Conservation (phyloP, 2,797 vertebrate genomes). For the Margarornis squamiger region DNA sequence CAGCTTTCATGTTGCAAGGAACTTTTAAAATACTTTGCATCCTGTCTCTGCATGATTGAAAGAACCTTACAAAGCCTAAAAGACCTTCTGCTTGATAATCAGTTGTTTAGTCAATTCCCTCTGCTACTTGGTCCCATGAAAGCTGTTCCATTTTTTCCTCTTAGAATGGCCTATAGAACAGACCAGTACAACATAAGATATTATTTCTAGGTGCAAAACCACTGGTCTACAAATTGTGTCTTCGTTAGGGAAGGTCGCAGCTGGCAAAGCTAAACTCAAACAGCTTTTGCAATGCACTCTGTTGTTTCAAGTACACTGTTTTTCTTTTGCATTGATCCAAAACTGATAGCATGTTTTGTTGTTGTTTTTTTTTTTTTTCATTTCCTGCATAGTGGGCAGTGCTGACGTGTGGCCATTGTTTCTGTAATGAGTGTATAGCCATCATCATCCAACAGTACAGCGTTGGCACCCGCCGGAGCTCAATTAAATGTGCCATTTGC, state of each 20-base stretch:
- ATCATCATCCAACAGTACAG: slow-evolving; percentile 99
- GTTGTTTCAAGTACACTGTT: not conserved
- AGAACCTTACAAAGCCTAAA: not conserved
- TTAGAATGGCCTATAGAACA: not conserved
- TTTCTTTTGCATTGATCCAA: not conserved
- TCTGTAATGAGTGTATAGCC: slow-evolving; percentile 94
- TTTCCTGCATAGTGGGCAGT: slow-evolving; percentile 89
- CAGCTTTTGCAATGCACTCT: not conserved
- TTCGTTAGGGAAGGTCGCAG: not conserved
- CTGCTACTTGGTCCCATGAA: not conserved
- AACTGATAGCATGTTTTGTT: not conserved
- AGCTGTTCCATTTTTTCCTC: not conserved
- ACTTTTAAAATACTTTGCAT: not conserved
- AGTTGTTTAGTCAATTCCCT: not conserved
- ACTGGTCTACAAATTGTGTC: not conserved
- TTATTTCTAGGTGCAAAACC: not conserved
- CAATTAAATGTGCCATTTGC: slow-evolving; percentile 97
- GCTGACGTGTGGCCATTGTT: slow-evolving; percentile 96
- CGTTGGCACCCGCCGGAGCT: slow-evolving; percentile 87
- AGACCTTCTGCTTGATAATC: not conserved
- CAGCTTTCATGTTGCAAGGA: not conserved
- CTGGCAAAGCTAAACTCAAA: not conserved
- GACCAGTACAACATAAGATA: not conserved
- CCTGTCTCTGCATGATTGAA: not conserved
- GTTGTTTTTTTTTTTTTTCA: not conserved